Percentiles rank a stretch among this genome's conserved stretches.
Evolutionary conservation across 1,140 invertebrate species (phyloP).

Genomic region (Chrysopa pallens): DNA sequence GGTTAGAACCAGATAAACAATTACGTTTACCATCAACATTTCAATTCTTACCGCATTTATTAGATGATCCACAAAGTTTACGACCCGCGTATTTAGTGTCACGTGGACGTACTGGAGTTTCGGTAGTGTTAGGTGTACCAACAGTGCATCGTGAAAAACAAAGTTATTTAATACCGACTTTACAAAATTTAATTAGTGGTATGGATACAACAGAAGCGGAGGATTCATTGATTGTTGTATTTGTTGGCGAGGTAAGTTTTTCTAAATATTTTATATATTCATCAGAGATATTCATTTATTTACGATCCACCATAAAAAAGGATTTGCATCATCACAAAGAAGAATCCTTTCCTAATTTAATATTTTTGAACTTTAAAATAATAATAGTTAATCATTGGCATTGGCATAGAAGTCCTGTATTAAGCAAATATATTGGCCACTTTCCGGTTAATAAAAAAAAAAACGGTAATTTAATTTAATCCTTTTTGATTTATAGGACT

Average conservation of each 20-base stretch:
- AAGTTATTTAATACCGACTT: slow-evolving; percentile 70
- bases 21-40: slow-evolving; percentile 59
- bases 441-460: no score
- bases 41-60: slow-evolving; percentile 74
- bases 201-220: slow-evolving; percentile 59
- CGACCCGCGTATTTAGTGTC: slow-evolving; percentile 61
- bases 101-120: slow-evolving; percentile 52
- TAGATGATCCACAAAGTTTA: slow-evolving; percentile 59
- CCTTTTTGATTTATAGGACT: no score
- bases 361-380: no score
- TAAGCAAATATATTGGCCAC: no score
- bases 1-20: slow-evolving; percentile 19
- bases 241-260: slow-evolving; percentile 61
- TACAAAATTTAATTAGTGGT: slow-evolving; percentile 71
- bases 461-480: no score
- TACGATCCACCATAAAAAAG: no score
- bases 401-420: no score
- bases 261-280: neutral
- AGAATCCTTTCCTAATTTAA: no score
- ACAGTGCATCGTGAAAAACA: slow-evolving; percentile 80
- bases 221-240: slow-evolving; percentile 74
- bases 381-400: no score
- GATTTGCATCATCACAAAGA: no score
- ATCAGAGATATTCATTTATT: no score
- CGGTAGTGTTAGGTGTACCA: slow-evolving; percentile 69